Conservation (phyloP, 1,140 invertebrate species). For the Philopotamus ludificatus region DNA sequence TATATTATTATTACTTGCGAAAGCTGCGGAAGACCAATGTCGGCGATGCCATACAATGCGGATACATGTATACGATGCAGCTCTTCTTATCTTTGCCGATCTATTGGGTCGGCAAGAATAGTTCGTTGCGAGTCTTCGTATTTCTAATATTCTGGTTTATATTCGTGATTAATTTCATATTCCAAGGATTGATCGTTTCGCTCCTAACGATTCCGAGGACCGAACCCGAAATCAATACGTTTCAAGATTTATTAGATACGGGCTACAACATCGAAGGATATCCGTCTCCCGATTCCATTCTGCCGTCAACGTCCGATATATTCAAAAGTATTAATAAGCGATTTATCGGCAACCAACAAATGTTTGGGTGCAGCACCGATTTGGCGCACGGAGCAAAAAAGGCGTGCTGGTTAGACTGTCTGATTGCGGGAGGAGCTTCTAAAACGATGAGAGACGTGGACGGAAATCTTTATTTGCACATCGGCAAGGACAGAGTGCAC, state of each 20-base stretch:
- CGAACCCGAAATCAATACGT: conserved; percentile 51
- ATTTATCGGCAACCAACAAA: conserved; percentile 44
- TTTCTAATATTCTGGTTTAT: conserved; percentile 35
- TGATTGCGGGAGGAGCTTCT: conserved; percentile 47
- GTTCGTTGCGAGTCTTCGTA: conserved; percentile 18
- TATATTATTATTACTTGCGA: conserved; percentile 12
- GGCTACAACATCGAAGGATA: conserved; percentile 50
- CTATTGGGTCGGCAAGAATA: conserved; percentile 16
- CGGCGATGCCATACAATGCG: conserved; percentile 1
- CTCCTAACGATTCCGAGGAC: conserved; percentile 49
- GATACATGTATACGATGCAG: conserved; percentile 17
- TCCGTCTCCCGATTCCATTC: conserved; percentile 49
- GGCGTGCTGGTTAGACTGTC: conserved; percentile 52
- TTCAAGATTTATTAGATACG: conserved; percentile 49
- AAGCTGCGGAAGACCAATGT: conserved; percentile 2
- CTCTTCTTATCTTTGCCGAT: conserved; percentile 30
- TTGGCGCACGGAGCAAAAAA: conserved; percentile 46
- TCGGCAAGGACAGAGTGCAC: conserved; percentile 50
- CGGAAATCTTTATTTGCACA: conserved; percentile 50
- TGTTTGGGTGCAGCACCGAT: conserved; percentile 46
- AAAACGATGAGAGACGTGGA: conserved; percentile 48
- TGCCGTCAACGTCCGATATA: conserved; percentile 48
- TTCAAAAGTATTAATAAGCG: conserved; percentile 47
- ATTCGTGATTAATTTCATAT: conserved; percentile 38
- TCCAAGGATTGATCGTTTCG: conserved; percentile 51